Evolutionary conservation across 2,888 invertebrate genomes (phyloP).

Genomic region (Acronicta aceris): DNA sequence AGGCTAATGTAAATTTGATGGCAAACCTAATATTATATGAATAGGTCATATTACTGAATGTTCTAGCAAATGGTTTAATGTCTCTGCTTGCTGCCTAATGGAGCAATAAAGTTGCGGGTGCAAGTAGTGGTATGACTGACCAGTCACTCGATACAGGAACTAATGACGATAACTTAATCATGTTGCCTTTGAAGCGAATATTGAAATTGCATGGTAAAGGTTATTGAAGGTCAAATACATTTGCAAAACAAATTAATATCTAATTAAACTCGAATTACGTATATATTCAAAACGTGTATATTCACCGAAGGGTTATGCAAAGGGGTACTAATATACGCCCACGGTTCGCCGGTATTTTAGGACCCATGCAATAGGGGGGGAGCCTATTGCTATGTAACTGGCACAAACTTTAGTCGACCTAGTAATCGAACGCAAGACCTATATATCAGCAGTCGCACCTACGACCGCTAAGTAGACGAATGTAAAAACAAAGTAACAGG

Average conservation of each 20-base stretch:
- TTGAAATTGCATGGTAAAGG: neutral
- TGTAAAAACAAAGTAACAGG: too few species aligned
- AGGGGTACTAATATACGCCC: too few species aligned
- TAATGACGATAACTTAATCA: neutral
- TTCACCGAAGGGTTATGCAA: too few species aligned
- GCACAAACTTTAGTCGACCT: too few species aligned
- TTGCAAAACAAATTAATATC: neutral
- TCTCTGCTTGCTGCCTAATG: slow-evolving; percentile 5
- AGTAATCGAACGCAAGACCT: too few species aligned
- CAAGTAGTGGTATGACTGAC: neutral
- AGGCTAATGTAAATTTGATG: slow-evolving; percentile 44
- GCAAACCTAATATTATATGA: slow-evolving; percentile 16
- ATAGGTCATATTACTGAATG: slow-evolving; percentile 10
- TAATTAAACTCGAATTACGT: too few species aligned
- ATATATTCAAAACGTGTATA: too few species aligned
- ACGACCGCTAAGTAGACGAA: too few species aligned
- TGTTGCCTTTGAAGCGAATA: neutral
- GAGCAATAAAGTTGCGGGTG: slow-evolving; percentile 5
- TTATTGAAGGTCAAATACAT: neutral
- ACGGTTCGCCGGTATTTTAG: too few species aligned
- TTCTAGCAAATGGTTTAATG: slow-evolving; percentile 13
- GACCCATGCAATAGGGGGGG: too few species aligned
- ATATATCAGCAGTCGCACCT: too few species aligned
- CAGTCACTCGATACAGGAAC: neutral
- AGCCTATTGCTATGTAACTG: too few species aligned